Evolutionary conservation across 1,140 invertebrate genomes (phyloP).

Genomic region (Dufourea novaeangliae): DNA sequence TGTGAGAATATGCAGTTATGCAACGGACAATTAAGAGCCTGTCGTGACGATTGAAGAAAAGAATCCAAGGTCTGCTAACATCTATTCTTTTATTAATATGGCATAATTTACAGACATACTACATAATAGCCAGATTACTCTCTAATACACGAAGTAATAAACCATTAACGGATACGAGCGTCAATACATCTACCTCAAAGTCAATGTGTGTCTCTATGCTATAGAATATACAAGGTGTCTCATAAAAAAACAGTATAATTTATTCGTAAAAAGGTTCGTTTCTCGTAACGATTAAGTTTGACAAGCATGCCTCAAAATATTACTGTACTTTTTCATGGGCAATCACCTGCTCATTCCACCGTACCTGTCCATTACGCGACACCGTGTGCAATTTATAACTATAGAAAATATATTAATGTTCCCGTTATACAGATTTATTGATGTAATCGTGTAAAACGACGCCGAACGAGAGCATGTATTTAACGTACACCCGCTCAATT

Average conservation of each 20-base stretch:
- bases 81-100: constrained; percentile 43
- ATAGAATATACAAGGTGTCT: constrained; percentile 5
- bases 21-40: background rate
- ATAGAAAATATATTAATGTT: constrained; percentile 50
- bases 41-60: background rate
- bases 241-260: background rate
- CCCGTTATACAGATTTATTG: background rate
- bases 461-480: constrained; percentile 1
- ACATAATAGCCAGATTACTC: constrained; percentile 27
- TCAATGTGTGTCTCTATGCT: background rate
- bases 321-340: background rate
- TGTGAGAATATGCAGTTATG: background rate
- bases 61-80: constrained; percentile 26
- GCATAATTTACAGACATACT: constrained; percentile 39
- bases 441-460: background rate
- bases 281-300: no score
- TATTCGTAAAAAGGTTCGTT: background rate
- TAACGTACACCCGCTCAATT: background rate
- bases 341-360: background rate
- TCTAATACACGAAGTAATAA: constrained; percentile 36
- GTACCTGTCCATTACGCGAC: background rate
- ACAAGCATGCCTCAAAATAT: no score
- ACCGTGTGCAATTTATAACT: background rate
- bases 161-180: background rate
- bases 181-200: background rate